Percentiles rank a stretch among this genome's conserved stretches.
These are phyloP conservation scores for Drosophila murphyi DNA, from an alignment of 1,140 invertebrate genomes.

Conservation along the genomic window DNA sequence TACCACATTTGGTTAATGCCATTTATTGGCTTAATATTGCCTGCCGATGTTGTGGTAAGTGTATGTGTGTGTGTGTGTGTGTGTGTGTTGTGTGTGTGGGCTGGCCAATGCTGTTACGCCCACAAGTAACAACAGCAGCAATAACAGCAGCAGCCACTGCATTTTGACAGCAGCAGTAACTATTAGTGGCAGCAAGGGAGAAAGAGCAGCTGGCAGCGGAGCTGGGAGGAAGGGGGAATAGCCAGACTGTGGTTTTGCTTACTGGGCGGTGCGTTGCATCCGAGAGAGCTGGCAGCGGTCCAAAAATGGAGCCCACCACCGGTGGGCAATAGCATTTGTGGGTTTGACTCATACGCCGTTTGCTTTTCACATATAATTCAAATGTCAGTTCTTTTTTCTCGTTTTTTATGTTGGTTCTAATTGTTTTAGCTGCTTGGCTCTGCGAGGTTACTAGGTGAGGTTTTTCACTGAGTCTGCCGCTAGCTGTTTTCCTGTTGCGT, in stretches of 20 bases:
- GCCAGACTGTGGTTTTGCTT: not conserved
- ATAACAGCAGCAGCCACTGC: conserved; percentile 53
- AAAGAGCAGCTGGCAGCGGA: conserved; percentile 3
- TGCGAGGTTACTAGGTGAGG: conserved; percentile 70
- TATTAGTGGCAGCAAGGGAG: conserved; percentile 22
- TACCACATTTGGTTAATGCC: conserved; percentile 79
- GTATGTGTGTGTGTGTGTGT: conserved; percentile 14
- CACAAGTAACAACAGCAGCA: conserved; percentile 58
- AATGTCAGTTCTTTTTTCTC: conserved; percentile 53
- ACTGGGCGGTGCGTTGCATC: conserved; percentile 48
- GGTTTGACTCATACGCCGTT: conserved; percentile 25
- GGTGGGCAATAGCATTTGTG: conserved; percentile 22
- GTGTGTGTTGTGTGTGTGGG: conserved; percentile 56
- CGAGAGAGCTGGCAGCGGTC: conserved; percentile 40
- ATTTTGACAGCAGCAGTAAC: conserved; percentile 52
- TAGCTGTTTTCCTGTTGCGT: conserved; percentile 17
- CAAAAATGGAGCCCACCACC: conserved; percentile 60
- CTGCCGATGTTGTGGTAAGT: conserved; percentile 42
- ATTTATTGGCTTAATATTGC: conserved; percentile 67
- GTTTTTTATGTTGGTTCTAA: conserved; percentile 63
- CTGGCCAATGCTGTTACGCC: conserved; percentile 59
- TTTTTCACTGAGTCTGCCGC: conserved; percentile 8
- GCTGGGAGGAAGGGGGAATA: not conserved
- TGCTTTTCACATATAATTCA: conserved; percentile 49
- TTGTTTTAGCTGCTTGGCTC: conserved; percentile 56